Evolutionary conservation across 2,888 invertebrate genomes (phyloP).

Genomic region (Diarsia dahlii): DNA sequence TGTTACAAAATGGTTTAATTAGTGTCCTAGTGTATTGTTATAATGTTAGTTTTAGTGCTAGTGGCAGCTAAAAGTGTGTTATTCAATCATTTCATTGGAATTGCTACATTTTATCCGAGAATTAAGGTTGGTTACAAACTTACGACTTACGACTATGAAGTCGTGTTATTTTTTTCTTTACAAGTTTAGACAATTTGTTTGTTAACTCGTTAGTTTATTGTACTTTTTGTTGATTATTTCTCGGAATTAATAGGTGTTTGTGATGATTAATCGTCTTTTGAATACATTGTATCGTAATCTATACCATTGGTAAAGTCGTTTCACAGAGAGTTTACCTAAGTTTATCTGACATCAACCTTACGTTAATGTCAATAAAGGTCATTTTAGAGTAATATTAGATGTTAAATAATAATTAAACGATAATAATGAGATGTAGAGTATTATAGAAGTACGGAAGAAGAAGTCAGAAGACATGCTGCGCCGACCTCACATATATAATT

Average conservation of each 20-base stretch:
- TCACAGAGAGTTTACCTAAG: not conserved
- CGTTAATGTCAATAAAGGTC: not conserved
- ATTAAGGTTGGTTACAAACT: slow-evolving; percentile 15
- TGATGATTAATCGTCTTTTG: not conserved
- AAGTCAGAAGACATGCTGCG: no score
- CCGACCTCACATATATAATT: no score
- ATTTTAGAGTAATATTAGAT: not conserved
- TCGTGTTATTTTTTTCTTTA: not conserved
- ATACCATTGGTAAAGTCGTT: no score
- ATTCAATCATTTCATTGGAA: slow-evolving; percentile 29
- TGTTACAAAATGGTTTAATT: slow-evolving; percentile 15
- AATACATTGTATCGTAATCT: no score
- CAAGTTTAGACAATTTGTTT: not conserved
- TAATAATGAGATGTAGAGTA: not conserved
- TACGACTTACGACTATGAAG: not conserved
- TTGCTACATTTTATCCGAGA: slow-evolving; percentile 14
- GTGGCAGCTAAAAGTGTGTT: slow-evolving; percentile 20
- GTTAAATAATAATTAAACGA: not conserved
- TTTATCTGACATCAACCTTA: not conserved
- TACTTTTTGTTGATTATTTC: not conserved
- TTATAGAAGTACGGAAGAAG: not conserved
- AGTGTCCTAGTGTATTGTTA: slow-evolving; percentile 15
- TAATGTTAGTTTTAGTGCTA: slow-evolving; percentile 18
- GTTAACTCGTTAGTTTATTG: not conserved
- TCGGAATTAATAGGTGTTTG: not conserved